phyloP scores from a whole-genome alignment of 2,113 vertebrate genomes.

The Holacanthus passer region DNA sequence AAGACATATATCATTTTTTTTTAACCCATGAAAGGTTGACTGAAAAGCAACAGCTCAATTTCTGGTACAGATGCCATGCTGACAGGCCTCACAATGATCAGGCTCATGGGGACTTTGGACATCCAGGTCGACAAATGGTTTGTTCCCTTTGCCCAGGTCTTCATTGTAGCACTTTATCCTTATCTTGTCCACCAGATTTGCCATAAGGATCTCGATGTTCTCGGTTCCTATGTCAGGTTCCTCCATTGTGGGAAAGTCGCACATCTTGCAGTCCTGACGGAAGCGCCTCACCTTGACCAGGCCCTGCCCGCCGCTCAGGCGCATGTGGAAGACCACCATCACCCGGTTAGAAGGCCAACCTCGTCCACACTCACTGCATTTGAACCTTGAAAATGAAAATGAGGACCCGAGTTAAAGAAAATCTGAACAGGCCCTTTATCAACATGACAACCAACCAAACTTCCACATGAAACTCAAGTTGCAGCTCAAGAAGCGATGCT shows the following conservation, averaged over 20 bases:
- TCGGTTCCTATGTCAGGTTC: constrained; percentile 75
- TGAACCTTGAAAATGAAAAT: constrained; percentile 80
- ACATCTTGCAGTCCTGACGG: constrained; percentile 82
- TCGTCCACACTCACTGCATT: constrained; percentile 81
- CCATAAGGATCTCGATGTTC: constrained; percentile 82
- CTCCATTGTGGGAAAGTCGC: constrained; percentile 60
- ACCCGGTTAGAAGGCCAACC: constrained; percentile 84
- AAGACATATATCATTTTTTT: not conserved
- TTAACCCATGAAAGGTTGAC: not conserved
- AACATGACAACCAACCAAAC: not conserved
- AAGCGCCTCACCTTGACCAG: constrained; percentile 74
- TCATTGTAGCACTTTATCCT: constrained; percentile 83
- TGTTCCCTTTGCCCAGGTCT: constrained; percentile 5
- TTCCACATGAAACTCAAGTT: no score
- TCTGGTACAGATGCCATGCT: constrained; percentile 64
- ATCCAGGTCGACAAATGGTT: not conserved
- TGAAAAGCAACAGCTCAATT: not conserved
- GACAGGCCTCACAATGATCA: constrained; percentile 86
- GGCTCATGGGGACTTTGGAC: constrained; percentile 80
- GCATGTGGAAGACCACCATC: constrained; percentile 80
- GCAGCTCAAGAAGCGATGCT: not conserved
- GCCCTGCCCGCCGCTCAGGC: not conserved
- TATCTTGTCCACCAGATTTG: constrained; percentile 87
- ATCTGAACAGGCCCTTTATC: not conserved
- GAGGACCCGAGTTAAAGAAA: not conserved